Base-by-base conservation (phyloP, 53 echinoderm and acorn worm genomes). In the Apostichopus leukothele region DNA sequence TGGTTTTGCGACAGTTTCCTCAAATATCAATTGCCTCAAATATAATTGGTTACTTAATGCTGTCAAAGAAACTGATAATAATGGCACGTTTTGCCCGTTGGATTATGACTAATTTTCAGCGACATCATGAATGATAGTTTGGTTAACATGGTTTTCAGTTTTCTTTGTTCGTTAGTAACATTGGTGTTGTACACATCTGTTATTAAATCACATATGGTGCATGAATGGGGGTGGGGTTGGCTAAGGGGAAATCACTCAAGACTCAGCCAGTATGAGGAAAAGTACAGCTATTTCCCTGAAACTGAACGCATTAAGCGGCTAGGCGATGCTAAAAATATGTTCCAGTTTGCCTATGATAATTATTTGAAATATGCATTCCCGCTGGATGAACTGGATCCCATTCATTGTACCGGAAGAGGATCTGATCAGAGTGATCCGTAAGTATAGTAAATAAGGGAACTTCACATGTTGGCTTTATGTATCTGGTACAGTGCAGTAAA, bases 281-380 rank as follows among this genome's bases (percentile, higher is more conserved):
- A 92, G 77, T 98, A 94, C 80, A 88, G 90, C 10, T 90, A 83
- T 73, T 98, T 98, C 89, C 88, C 95, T 5, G 98, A 98, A 86
- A 76, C 73, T 59, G 98, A 98, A 26, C 73, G 95, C 60, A 89
- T 91, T 21, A 89, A 89, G 67, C 77, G 92, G 68, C 75, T 98
- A 53, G 90, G 91, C 23, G 94, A 98, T 51, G 94, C 94, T 8
- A 94, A 90, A 76, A 83, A 83, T 26, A 98, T 98, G 98, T 98
- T 98, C 86, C 93, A 98, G 73, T 95, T 89, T 90, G 95, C 91
- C 5, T 98, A 98, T 54, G 95, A 98, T 88, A 95, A 94, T 89
- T 97, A 97, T 67, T 90, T 97, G 92, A 89, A 90, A 61, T 91
- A 94, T 89, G 95, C 97, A 19, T 97, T 94, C 91, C 97, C 95